Conservation (phyloP, 2,113 vertebrate genomes). For the Hucho hucho region DNA sequence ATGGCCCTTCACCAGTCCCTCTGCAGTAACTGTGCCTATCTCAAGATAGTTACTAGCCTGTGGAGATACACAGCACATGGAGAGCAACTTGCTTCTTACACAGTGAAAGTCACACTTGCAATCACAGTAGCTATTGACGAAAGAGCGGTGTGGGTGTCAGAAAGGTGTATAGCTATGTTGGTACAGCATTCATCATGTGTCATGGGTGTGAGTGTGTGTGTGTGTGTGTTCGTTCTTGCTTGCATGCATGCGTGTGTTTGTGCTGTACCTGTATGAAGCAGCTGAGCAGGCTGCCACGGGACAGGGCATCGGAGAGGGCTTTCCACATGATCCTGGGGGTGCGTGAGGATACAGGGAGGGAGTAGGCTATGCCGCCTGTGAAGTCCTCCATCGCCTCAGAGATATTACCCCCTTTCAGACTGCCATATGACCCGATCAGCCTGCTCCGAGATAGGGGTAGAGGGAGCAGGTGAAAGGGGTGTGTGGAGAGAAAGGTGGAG, state of each 20-base stretch:
- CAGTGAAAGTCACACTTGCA: neutral
- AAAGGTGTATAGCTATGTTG: no score
- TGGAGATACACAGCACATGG: conserved; percentile 11
- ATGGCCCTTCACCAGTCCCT: conserved; percentile 76
- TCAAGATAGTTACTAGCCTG: conserved; percentile 66
- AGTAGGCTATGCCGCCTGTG: conserved; percentile 78
- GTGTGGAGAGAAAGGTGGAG: conserved; percentile 2
- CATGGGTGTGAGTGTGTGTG: conserved; percentile 57
- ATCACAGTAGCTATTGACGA: neutral
- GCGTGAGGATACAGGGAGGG: conserved; percentile 55
- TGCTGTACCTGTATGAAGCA: conserved; percentile 74
- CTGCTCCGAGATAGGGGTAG: conserved; percentile 42
- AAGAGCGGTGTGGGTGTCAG: no score
- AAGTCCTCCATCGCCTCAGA: conserved; percentile 84
- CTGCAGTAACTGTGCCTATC: conserved; percentile 62
- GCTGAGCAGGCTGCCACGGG: conserved; percentile 71
- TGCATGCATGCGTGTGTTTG: neutral
- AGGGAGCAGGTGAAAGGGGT: neutral
- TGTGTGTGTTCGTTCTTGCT: neutral
- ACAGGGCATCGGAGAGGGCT: conserved; percentile 60
- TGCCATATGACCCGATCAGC: conserved; percentile 74
- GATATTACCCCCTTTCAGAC: conserved; percentile 78
- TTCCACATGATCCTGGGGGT: conserved; percentile 74
- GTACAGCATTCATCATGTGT: neutral
- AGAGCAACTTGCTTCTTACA: neutral